Base-by-base conservation (phyloP, 53 echinoderm and acorn worm genomes). In the Astropecten irregularis region DNA sequence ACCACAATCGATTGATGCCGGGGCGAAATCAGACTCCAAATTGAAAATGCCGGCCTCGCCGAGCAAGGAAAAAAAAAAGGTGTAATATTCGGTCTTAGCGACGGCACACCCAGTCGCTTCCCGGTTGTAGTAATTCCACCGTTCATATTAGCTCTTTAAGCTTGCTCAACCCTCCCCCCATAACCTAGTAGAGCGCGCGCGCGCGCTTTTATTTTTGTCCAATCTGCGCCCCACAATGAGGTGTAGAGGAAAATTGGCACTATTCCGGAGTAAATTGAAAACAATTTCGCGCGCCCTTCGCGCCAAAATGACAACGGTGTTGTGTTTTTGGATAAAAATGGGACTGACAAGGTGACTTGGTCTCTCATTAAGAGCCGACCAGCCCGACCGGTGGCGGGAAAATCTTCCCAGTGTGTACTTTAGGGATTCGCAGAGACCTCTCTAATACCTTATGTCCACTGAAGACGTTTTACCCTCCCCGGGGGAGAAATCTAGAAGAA, bases 1-100 rank as follows among this genome's bases (percentile, higher is more conserved):
- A 79, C 30, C 27, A 32, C 79, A 62, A 79, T 79, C 79, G 79
- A 79, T 61, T 58, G 61, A 61, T 79, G 46, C 62, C 61, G 42
- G 16, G 47, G 79, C 29, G 79, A 79, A 46, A 56, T 49, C 63
- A 44, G n/a, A n/a, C 28, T 15, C 79, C 61, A 79, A 79, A 79
- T 79, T 79, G 79, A 47, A 79, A 79, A 79, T 79, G 62, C 79
- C 79, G 79, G 30, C 27, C 39, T 42, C 79, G 32, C 61, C 29
- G 61, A 21, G 79, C 57, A 79, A 40, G 21, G 38, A 15, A 49
- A 54, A 54, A n/a, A n/a, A 9, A 46, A 34, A 38, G 27, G 58
- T 4, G 73, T 51, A 53, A 57, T 39, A 56, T 76, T 56, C 58
- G 26, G 9, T 26, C 25, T 37, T 7, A 22, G 3, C 25, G 11